Percentiles rank a stretch among this genome's conserved stretches.
Conservation (phyloP, 1,140 invertebrate genomes). For the Alviniconcha marisindica region DNA sequence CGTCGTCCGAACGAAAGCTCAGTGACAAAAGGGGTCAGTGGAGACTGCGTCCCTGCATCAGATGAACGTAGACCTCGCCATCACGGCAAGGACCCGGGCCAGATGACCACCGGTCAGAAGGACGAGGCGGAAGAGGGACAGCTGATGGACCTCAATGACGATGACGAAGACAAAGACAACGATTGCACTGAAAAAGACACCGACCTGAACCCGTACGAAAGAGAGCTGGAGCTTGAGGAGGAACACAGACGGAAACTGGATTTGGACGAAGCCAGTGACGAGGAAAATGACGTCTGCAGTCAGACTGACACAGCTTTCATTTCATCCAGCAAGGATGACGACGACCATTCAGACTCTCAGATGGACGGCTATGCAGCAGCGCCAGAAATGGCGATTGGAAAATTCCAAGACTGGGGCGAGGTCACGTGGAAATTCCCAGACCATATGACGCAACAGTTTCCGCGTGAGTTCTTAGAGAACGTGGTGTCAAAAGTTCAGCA, state of each 20-base stretch:
- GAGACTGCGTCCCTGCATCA: too few relatives aligned
- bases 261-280: conserved; percentile 22
- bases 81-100: too few relatives aligned
- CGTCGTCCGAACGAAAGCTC: neutral
- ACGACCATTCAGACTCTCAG: neutral
- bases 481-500: conserved; percentile 9
- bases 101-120: conserved; percentile 15
- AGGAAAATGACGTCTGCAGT: neutral
- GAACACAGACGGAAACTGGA: conserved; percentile 41
- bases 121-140: conserved; percentile 12
- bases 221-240: conserved; percentile 43
- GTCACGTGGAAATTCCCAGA: conserved; percentile 6
- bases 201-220: neutral
- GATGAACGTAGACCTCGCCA: too few relatives aligned
- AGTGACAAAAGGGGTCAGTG: neutral
- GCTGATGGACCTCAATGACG: neutral
- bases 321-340: too few relatives aligned
- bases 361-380: neutral
- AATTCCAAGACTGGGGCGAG: neutral
- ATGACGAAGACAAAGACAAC: conserved; percentile 21
- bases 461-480: neutral
- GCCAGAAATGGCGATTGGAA: neutral
- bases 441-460: neutral
- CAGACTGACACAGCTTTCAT: too few relatives aligned
- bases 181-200: conserved; percentile 6